Base-by-base conservation (phyloP, 2,113 vertebrate species). In the Bufo gargarizans region DNA sequence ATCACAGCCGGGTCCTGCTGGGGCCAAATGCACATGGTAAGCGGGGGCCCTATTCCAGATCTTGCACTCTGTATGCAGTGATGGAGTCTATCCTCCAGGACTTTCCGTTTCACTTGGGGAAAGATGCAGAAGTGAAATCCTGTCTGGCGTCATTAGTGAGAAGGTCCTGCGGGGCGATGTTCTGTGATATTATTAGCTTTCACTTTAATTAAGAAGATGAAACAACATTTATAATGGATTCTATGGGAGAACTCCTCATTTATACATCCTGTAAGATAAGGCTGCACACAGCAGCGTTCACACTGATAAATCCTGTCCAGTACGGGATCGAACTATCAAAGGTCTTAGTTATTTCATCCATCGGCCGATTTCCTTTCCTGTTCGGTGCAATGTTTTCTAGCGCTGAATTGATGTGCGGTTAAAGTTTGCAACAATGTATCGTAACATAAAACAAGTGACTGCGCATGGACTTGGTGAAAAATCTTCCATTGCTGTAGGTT, bases 171-270 rank as follows among this genome's bases (percentile, higher is more conserved):
- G 4, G 56, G 84, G 84, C 17, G 3, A 33, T 74, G 77, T 77
- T 86, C 72, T 77, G 72, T 74, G 56, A 77, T 86, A 77, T 77
- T 86, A 86, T 86, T 86, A 63, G 84, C 56, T 77, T 86, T 86
- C 33, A 20, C 53, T 85, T 85, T 76, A 77, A 77, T 49, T 77
- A 77, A 22, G 20, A 50, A 47, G 84, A 43, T 86, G 63, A 77
- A 86, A 56, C 50, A 65, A 45, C 71, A 86, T 49, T 58, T 50
- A 58, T 58, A 13, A 86, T 65, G 71, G 47, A 77, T 61, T 86
- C 47, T 77, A n/a, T 33, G 56, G 59, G 49, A 50, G 43, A 58
- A 19, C 50, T 65, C 74, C 45, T 10, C 72, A 77, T 59, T 63
- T 50, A 43, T 77, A 63, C 65, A 72, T 77, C 61, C 55, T 77